Evolutionary conservation across 2,113 vertebrate species (phyloP).

Genomic region (Megaceryle maxima): DNA sequence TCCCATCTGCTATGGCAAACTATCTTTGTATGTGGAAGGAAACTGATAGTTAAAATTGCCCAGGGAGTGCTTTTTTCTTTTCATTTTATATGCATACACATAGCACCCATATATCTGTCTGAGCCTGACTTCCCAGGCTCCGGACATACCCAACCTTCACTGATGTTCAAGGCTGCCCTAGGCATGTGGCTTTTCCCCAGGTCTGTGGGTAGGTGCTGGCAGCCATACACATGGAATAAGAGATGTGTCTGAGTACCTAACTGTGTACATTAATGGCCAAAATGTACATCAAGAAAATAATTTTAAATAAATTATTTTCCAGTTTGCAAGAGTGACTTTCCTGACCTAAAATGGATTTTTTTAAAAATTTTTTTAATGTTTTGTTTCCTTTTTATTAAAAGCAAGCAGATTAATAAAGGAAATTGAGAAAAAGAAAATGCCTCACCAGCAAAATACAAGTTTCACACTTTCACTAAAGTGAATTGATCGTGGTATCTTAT

Average conservation of each 20-base stretch:
- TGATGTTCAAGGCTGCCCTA: background rate
- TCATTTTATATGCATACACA: fast-evolving
- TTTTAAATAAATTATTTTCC: background rate
- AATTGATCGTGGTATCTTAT: background rate
- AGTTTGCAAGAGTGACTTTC: background rate
- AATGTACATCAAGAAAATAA: background rate
- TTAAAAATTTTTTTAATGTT: background rate
- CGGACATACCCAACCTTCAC: background rate
- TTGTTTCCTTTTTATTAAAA: background rate
- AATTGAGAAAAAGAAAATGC: background rate
- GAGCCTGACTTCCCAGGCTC: background rate
- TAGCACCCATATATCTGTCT: background rate
- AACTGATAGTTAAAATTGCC: background rate
- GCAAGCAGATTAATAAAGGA: background rate
- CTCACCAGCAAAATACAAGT: background rate
- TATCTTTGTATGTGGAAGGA: background rate
- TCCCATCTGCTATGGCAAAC: background rate
- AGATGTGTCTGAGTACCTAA: background rate
- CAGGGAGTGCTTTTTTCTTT: background rate
- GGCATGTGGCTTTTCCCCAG: background rate
- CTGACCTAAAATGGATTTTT: background rate
- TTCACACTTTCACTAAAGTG: background rate
- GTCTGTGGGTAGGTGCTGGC: background rate
- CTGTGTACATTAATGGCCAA: background rate
- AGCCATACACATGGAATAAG: background rate